These are phyloP conservation scores for Acanthosepion pharaonis DNA, from an alignment of 2,888 invertebrate genomes.

Conservation along the genomic window DNA sequence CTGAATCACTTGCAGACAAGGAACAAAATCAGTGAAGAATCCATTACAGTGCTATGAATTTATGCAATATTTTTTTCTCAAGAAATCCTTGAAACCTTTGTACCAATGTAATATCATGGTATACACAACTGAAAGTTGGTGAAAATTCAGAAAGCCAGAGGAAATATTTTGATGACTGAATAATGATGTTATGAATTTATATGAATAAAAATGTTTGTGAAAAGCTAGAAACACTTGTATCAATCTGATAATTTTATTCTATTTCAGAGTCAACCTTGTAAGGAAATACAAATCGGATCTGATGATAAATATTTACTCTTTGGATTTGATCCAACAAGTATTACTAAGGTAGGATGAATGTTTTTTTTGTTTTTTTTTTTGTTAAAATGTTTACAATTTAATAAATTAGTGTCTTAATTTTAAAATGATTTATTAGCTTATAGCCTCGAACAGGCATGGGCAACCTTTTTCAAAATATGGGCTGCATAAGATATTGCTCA, in stretches of 20 bases:
- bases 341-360: not conserved
- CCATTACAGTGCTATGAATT: too few relatives aligned
- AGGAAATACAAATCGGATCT: not conserved
- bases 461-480: too few relatives aligned
- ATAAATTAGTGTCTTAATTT: too few relatives aligned
- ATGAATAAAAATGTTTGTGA: not conserved
- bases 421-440: too few relatives aligned
- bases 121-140: not conserved
- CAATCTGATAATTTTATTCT: not conserved
- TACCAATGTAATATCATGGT: too few relatives aligned
- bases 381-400: not conserved
- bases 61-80: too few relatives aligned
- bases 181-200: not conserved
- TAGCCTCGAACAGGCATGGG: too few relatives aligned
- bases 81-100: too few relatives aligned
- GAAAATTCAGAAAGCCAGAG: not conserved
- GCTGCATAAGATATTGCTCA: too few relatives aligned
- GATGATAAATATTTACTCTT: slow-evolving; percentile 4
- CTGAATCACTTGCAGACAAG: too few relatives aligned
- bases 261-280: not conserved
- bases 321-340: slow-evolving; percentile 2
- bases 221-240: not conserved
- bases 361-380: not conserved
- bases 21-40: too few relatives aligned
- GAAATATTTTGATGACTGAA: not conserved